Evolutionary conservation across 2,888 invertebrate species (phyloP), one percentile per base, ranked within the genome.

Genomic region (Danaus chrysippus): DNA sequence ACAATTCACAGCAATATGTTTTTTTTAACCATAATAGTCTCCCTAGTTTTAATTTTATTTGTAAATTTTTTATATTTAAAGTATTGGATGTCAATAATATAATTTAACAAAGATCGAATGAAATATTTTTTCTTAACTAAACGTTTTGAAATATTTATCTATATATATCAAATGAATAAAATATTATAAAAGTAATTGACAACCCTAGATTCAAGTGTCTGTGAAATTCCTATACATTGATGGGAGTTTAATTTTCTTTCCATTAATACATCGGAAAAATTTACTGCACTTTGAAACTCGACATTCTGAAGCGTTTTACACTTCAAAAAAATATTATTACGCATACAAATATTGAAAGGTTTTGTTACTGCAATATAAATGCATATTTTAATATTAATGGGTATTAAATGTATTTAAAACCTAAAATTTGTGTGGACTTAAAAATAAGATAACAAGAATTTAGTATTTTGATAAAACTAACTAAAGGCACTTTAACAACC

Each of bases 201-300:
- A 56, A 44, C 44, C 56, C 56, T 56, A 44, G 11, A n/a, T 44
- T 19, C 44, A 44, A 49, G 49, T 56, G 17, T 43, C n/a, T 43
- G 17, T 44, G n/a, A 56, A 56, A 43, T 9, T 44, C 44, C 56
- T 56, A 19, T 44, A 56, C 56, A 49, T 49, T 58, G 52, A 58
- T 52, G 23, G 41, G 52, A 34, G 52, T n/a, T 58, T 55, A 58
- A 58, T 52, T 58, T 42, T 54, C 19, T 23, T 58, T 23, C 52
- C 49, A 61, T 49, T 49, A 49, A 49, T 49, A 52, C 49, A 55
- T 42, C 34, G 46, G 42, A 42, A 55, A n/a, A 13, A 52, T 55
- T 58, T 49, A 17, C 42, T 54, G 34, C 44, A 34, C 43, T 56
- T 60, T 13, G 23, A 58, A 62, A 17, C 17, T 11, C 10, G 17